These are phyloP conservation scores for Schizopygopsis pylzovi DNA, from an alignment of 2,797 vertebrate species.

Conservation along the genomic window DNA sequence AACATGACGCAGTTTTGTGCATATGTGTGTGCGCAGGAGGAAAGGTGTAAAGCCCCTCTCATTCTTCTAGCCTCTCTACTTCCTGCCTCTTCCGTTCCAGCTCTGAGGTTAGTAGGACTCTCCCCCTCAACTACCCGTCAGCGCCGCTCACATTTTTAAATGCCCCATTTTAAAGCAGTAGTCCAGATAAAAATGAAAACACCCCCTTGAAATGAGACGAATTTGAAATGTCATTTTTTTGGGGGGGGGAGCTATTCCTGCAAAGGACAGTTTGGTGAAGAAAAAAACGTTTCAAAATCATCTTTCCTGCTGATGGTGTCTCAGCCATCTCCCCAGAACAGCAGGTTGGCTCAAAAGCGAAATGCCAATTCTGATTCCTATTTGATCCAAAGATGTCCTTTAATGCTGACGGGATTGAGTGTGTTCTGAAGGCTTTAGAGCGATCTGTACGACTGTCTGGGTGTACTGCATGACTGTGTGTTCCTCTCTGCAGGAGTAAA, in stretches of 20 bases:
- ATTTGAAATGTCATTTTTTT: not conserved
- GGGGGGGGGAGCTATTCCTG: not conserved
- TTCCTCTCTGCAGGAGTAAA: constrained; percentile 79
- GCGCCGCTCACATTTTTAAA: not conserved
- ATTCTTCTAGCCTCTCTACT: constrained; percentile 90
- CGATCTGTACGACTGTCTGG: constrained; percentile 23
- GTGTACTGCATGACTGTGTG: constrained; percentile 32
- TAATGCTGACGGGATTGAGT: constrained; percentile 34
- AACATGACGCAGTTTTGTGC: constrained; percentile 14
- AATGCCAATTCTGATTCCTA: constrained; percentile 26
- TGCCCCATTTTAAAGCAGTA: not conserved
- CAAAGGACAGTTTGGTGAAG: constrained; percentile 3
- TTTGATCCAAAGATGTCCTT: constrained; percentile 21
- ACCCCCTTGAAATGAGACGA: not conserved
- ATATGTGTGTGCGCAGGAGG: constrained; percentile 77
- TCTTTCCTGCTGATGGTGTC: not conserved
- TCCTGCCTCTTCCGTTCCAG: constrained; percentile 83
- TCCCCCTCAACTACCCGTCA: not conserved
- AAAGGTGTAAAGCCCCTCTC: constrained; percentile 83
- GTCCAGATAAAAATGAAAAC: constrained; percentile 23
- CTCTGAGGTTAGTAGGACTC: constrained; percentile 83
- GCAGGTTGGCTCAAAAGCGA: constrained; percentile 35
- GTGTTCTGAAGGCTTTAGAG: constrained; percentile 34
- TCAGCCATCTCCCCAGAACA: constrained; percentile 23
- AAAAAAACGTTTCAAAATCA: not conserved